Evolutionary conservation across 2,113 vertebrate genomes (phyloP), one percentile per base, ranked within the genome.

Genomic region (Malurus elegans): DNA sequence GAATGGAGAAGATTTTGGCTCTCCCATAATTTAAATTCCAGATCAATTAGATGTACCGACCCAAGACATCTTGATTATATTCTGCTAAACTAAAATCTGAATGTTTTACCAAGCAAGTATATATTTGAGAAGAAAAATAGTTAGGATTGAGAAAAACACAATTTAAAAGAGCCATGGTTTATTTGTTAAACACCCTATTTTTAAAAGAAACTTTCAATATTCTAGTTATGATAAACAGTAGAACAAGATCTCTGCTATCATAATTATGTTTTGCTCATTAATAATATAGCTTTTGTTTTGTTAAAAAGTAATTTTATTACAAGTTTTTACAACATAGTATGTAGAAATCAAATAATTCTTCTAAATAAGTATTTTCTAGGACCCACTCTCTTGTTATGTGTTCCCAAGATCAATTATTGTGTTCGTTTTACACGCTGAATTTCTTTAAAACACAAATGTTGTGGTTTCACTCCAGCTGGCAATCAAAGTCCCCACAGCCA

Each of bases 401-500:
- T 32, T 8, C 8, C 20, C 8, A 61, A 51, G 34, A 58, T 58
- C 42, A 83, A 9, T 56, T 64, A 25, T 18, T 1, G 0, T n/a
- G 16, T 36, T 34, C 76, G 18, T 12, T 80, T 80, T 72, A 47
- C 13, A 28, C 0, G 0, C 19, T 54, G 44, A 64, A 54, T 83
- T 17, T 72, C 14, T 58, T 67, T 34, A 86, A 12, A 47, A 24
- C 9, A 44, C 0, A 0, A 50, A 50, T 25, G 13, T 14, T 42
- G 7, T 50, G 13, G 5, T 34, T 66, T 17, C 34, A 48, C 8
- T 7, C 19, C 31, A 31, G 19, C 8, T 0, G 1, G 11, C 16
- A 50, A 8, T 20, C 34, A 58, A 50, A 31, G 24, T 44, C 31
- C 17, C 25, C 1, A 0, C 25, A 74, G 24, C 4, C 42, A 13